Base-by-base conservation (phyloP, 2,797 vertebrate species). In the Typhlichthys eigenmanni region DNA sequence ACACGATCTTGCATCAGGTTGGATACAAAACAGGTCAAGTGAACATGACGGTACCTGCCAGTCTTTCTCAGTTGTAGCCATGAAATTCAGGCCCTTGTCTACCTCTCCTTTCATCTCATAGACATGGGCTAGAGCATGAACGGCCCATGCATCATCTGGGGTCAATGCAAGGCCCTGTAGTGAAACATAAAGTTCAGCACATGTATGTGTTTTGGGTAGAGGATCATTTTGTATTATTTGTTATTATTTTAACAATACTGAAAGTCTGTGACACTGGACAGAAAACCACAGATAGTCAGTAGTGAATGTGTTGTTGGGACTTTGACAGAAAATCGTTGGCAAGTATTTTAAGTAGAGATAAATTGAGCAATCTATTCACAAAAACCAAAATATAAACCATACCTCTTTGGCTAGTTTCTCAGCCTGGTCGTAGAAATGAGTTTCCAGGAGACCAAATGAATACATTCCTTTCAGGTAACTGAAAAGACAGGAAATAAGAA, bases 401-500 rank as follows among this genome's bases (percentile, higher is more conserved):
- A 98, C 98, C 94, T 98, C 95, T 83, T 62, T 93, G 68, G 96
- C 97, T 13, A 93, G 82, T 84, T 95, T 93, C 78, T 95, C 92
- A 24, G 96, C 98, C 83, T 88, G 89, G 72, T 96, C 94, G 0
- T 96, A 98, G 60, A 92, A 81, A 71, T 81, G 93, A 54, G 94
- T 96, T 88, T 99, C 97, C 84, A 98, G 74, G 2, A 99, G 89
- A 38, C 97, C 97, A 19, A 99, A 98, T n/a, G 98, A 89, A 58
- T 96, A 95, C 19, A 94, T 83, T 66, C 96, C 96, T 69, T 96
- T 97, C 66, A 99, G 91, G 0, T 96, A 98, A 75, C 98, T 99
- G 76, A 48, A 13, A 38, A 43, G n/a, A 65, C 32, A 76, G 61
- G 11, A 54, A 13, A 55, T 13, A 55, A 48, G 12, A 48, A 48